These are phyloP conservation scores for Ecliptopera silaceata DNA, from an alignment of 2,888 invertebrate species.

Conservation along the genomic window DNA sequence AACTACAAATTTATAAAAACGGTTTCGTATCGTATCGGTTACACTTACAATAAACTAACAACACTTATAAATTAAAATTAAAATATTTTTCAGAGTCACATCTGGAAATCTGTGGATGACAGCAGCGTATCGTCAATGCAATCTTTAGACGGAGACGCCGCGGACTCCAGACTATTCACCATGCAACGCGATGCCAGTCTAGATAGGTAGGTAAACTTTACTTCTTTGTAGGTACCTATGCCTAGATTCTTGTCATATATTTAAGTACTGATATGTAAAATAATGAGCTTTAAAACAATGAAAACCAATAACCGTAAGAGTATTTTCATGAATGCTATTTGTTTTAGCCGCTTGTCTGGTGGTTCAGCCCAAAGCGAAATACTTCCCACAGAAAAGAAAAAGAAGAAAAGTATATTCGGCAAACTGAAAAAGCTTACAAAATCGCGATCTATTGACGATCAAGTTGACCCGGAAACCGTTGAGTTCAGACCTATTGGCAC, in stretches of 20 bases:
- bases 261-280: too few species aligned
- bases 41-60: too few species aligned
- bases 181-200: constrained; percentile 89
- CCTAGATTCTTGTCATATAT: too few species aligned
- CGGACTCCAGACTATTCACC: constrained; percentile 82
- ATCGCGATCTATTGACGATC: constrained; percentile 91
- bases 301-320: background rate
- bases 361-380: constrained; percentile 94
- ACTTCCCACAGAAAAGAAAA: constrained; percentile 89
- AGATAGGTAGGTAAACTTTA: constrained; percentile 83
- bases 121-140: constrained; percentile 93
- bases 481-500: constrained; percentile 79
- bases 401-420: constrained; percentile 91
- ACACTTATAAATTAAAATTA: background rate
- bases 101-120: constrained; percentile 93
- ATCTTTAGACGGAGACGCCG: constrained; percentile 86
- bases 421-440: constrained; percentile 93
- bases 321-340: background rate
- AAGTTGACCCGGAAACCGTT: constrained; percentile 68
- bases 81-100: constrained; percentile 75
- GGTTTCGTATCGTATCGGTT: too few species aligned
- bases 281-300: background rate
- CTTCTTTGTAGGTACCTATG: too few species aligned
- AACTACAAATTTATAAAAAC: too few species aligned
- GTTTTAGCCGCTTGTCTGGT: constrained; percentile 87